These are phyloP conservation scores for Thecophora atra DNA, from an alignment of 2,888 invertebrate species.

Conservation along the genomic window DNA sequence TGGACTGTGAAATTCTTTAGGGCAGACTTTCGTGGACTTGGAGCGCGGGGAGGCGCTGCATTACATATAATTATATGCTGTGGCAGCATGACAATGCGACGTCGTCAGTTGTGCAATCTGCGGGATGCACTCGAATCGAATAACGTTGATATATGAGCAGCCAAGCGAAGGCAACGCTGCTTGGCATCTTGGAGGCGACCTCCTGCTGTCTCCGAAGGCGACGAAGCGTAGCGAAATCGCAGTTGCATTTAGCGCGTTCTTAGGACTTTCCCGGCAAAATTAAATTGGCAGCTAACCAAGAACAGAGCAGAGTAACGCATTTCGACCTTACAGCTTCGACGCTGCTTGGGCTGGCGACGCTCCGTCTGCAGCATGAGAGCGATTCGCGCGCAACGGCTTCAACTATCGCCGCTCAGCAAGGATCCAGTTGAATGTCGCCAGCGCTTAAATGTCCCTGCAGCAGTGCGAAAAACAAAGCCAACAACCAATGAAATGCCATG, in stretches of 20 bases:
- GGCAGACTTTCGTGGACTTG: constrained; percentile 20
- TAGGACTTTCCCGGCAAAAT: constrained; percentile 49
- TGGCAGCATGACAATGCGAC: constrained; percentile 29
- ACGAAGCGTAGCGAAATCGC: constrained; percentile 32
- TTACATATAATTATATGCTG: constrained; percentile 29
- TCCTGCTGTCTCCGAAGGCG: constrained; percentile 35
- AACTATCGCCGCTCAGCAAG: constrained; percentile 23
- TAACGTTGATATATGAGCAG: constrained; percentile 22
- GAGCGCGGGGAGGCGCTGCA: not conserved
- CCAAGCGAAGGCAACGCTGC: constrained; percentile 23
- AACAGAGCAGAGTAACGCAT: constrained; percentile 38
- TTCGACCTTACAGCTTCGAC: constrained; percentile 16
- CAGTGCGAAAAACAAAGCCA: constrained; percentile 21
- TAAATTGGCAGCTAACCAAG: constrained; percentile 63
- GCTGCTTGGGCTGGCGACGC: constrained; percentile 12
- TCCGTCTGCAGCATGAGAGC: constrained; percentile 26
- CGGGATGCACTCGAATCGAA: constrained; percentile 13
- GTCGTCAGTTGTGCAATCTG: constrained; percentile 10
- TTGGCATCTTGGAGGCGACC: constrained; percentile 17
- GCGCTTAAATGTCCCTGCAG: constrained; percentile 23
- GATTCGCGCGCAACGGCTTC: not conserved
- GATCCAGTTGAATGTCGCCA: constrained; percentile 28
- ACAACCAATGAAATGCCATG: constrained; percentile 41
- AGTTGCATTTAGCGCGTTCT: constrained; percentile 27
- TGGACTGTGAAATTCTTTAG: constrained; percentile 27